Base-by-base conservation (phyloP, 2,888 invertebrate species). In the Dusona sp. region DNA sequence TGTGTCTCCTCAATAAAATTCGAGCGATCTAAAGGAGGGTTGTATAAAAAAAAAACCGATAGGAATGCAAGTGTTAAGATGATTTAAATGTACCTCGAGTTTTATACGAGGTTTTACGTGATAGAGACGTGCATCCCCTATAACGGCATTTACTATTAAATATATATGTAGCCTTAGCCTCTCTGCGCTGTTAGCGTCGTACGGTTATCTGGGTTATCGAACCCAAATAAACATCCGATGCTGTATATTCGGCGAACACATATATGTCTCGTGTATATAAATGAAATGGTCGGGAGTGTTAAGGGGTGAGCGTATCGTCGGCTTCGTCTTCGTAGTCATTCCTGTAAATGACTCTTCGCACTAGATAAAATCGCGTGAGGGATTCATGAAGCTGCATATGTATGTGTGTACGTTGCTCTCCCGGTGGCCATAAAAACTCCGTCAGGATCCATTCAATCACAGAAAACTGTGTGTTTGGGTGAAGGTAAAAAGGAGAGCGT, bases 391-490 rank as follows among this genome's bases (percentile, higher is more conserved):
- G 68, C 3, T 65, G 75, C 64, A 33, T 13, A 45, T n/a, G n/a
- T 48, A 48, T 45, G 54, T 79, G 29, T 79, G 13, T 33, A 64
- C 38, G 65, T 8, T 54, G 75, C 79, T 83, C 75, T 51, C 70
- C 48, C 54, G 75, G 61, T 57, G 83, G 48, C 65, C 51, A 54
- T 83, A 80, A 78, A 86, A 73, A 61, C 80, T 29, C 83, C 79
- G 80, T 80, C 73, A 80, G 80, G 77, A 80, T 80, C 86, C 77
- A 86, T 86, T 86, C 83, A 80, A 86, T 86, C 83, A 83, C 83
- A 68, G 51, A 70, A 77, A 65, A 79, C 38, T 36, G 64, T 72
- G 65, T 22, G 61, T 22, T 45, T n/a, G 65, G 54, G 45, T 54
- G 45, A 51, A 57, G 73, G 65, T 54, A 74, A 78, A 81, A 78